Evolutionary conservation across 2,113 vertebrate genomes (phyloP).

Genomic region (Ageneiosus marmoratus): DNA sequence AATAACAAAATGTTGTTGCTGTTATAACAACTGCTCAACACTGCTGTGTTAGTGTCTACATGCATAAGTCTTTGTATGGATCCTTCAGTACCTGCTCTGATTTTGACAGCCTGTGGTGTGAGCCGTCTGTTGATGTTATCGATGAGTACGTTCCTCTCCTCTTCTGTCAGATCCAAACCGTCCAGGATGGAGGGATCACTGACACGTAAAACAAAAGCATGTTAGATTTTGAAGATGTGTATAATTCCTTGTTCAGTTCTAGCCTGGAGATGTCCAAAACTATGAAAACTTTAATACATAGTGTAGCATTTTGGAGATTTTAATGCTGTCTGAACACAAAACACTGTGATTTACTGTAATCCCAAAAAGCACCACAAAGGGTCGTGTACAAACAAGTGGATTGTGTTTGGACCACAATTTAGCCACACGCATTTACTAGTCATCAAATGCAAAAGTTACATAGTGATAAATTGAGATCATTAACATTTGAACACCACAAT

Average conservation of each 20-base stretch:
- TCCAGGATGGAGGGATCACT: slow-evolving; percentile 94
- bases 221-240: neutral
- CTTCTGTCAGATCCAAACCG: slow-evolving; percentile 90
- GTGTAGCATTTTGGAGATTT: too few species aligned
- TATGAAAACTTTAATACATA: too few species aligned
- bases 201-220: slow-evolving; percentile 1
- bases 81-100: slow-evolving; percentile 84
- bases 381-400: neutral
- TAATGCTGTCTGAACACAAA: neutral
- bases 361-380: neutral
- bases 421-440: neutral
- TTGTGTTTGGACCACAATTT: too few species aligned
- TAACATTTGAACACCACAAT: neutral
- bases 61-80: neutral
- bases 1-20: neutral
- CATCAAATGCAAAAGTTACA: neutral
- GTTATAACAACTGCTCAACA: neutral
- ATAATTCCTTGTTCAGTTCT: neutral
- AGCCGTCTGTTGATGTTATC: slow-evolving; percentile 97
- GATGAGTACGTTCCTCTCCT: slow-evolving; percentile 88
- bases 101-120: slow-evolving; percentile 97
- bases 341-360: neutral
- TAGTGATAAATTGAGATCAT: neutral
- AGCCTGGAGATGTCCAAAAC: too few species aligned
- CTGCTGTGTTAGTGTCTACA: too few species aligned